Evolutionary conservation across 2,888 invertebrate species (phyloP).

Genomic region (Syritta pipiens): DNA sequence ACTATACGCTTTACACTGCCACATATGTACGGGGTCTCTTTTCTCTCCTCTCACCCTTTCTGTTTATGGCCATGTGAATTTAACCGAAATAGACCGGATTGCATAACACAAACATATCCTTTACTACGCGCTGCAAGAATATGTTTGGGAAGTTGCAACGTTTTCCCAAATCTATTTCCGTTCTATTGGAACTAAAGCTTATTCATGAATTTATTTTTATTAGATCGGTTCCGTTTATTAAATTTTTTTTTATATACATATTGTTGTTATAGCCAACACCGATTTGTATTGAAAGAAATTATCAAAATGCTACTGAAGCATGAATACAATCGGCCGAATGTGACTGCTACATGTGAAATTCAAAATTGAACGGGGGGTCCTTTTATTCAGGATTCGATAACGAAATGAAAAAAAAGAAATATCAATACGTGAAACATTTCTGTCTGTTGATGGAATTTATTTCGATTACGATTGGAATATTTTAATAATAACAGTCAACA

Average conservation of each 20-base stretch:
- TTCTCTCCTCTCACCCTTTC: no score
- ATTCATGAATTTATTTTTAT: conserved; percentile 37
- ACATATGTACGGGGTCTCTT: no score
- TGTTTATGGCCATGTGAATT: no score
- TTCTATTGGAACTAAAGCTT: conserved; percentile 6
- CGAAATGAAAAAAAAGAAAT: neutral
- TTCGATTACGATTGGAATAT: conserved; percentile 17
- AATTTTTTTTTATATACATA: neutral
- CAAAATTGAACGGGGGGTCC: neutral
- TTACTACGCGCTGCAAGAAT: neutral
- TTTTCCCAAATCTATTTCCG: conserved; percentile 51
- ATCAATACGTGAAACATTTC: neutral
- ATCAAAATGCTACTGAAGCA: conserved; percentile 37
- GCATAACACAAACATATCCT: neutral
- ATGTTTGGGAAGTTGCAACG: neutral
- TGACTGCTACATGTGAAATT: conserved; percentile 29
- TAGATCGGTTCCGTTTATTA: conserved; percentile 16
- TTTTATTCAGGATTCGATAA: conserved; percentile 3
- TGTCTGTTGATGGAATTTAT: conserved; percentile 22
- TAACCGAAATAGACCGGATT: no score
- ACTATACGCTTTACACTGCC: no score
- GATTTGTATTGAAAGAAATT: conserved; percentile 38
- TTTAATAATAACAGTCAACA: conserved; percentile 24
- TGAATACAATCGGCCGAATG: conserved; percentile 37
- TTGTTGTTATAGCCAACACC: conserved; percentile 1